Conservation (phyloP, 2,888 invertebrate species). For the Invenusta paracnida region DNA sequence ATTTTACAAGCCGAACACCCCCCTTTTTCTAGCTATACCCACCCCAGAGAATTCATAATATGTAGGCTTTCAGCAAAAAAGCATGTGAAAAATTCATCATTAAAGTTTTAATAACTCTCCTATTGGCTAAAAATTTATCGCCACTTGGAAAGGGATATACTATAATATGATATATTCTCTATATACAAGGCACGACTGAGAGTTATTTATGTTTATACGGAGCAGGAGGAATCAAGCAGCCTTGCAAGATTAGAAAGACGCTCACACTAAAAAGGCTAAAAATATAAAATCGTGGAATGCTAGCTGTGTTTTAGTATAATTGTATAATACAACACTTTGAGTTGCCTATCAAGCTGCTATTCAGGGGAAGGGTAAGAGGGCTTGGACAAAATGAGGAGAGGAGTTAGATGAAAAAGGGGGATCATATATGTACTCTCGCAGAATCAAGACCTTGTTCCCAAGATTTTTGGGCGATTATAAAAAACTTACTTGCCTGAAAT, state of each 20-base stretch:
- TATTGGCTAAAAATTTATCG: constrained; percentile 19
- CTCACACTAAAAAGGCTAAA: neutral
- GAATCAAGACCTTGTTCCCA: too few species aligned
- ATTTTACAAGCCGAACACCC: neutral
- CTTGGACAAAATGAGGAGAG: too few species aligned
- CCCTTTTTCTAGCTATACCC: neutral
- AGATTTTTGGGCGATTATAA: too few species aligned
- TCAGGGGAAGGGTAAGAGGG: too few species aligned
- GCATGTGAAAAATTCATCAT: constrained; percentile 17
- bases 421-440: too few species aligned
- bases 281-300: too few species aligned
- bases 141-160: neutral
- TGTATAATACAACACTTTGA: too few species aligned
- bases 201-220: neutral
- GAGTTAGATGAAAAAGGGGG: too few species aligned
- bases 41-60: neutral
- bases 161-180: too few species aligned
- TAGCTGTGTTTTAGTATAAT: too few species aligned
- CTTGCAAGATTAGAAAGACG: neutral
- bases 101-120: constrained; percentile 29
- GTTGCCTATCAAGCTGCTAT: too few species aligned
- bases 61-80: neutral
- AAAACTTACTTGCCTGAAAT: too few species aligned
- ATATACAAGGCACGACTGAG: neutral
- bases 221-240: neutral